Evolutionary conservation across 2,113 vertebrate species (phyloP).

Genomic region (Gymnogyps californianus): DNA sequence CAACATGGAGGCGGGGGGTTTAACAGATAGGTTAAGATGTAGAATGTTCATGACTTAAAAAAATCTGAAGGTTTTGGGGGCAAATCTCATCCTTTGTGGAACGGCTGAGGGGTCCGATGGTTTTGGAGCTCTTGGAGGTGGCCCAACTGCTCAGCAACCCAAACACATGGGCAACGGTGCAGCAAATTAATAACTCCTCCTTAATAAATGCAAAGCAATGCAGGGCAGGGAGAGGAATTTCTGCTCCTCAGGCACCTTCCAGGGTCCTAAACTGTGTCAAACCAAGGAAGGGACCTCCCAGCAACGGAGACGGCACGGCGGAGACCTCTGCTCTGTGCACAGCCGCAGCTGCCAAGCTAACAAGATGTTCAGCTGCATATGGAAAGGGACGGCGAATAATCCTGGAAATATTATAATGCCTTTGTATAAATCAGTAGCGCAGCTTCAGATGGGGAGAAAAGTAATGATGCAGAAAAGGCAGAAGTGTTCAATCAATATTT

Average conservation of each 20-base stretch:
- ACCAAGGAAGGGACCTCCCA: background rate
- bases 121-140: background rate
- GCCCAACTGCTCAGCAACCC: background rate
- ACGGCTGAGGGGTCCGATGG: background rate
- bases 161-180: background rate
- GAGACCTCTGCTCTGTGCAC: background rate
- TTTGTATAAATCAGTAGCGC: background rate
- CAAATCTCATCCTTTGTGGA: background rate
- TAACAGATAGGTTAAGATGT: background rate
- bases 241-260: background rate
- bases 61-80: background rate
- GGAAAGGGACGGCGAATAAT: background rate
- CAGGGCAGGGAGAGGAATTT: background rate
- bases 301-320: fast-evolving
- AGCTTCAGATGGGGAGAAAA: background rate
- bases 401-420: background rate
- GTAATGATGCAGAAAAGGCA: slow-evolving; percentile 58
- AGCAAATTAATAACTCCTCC: background rate
- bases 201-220: background rate
- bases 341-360: background rate
- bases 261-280: background rate
- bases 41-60: background rate
- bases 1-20: fast-evolving
- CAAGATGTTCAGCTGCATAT: background rate
- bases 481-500: slow-evolving; percentile 49